Base-by-base conservation (phyloP, 2,113 vertebrate genomes). In the Genyomyrus donnyi region DNA sequence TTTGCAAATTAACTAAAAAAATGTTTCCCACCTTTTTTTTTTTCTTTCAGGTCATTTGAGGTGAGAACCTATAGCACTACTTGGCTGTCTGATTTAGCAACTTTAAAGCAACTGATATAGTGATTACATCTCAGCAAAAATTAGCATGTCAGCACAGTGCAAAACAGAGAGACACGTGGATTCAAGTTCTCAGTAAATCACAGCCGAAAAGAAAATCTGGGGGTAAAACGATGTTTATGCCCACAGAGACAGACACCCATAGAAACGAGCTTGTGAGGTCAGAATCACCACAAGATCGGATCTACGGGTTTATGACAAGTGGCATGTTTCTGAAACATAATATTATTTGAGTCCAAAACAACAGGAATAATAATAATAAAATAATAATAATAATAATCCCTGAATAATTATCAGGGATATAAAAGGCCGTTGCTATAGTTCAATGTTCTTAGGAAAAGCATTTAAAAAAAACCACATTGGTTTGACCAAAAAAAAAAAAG, bases 221-320 rank as follows among this genome's bases (percentile, higher is more conserved):
- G 42, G 21, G 27, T 88, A 90, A 66, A 70, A 83, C 90, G 95
- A 92, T 92, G 95, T 94, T 74, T 96, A 94, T 93, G 91, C 97
- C 98, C 98, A 97, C 94, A 96, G 93, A 97, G 98, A 98, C 98
- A 99, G 97, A 98, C 98, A 99, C 98, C 98, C 97, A 98, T 97
- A 99, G 98, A 99, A 95, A 95, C 98, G 98, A 99, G 97, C 98
- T 99, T 99, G 98, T 96, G 98, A 94, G 94, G 95, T 97, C 92
- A 94, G 92, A 96, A 97, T 97, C 94, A 97, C 97, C 98, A 99
- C 98, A 99, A 99, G 98, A 99, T 99, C 98, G 98, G 98, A 99
- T 99, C 98, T 99, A 99, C 98, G 98, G 98, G 98, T 99, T 99
- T 98, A 97, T 97, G 98, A 96, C 97, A 98, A 95, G 94, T 97